These are phyloP conservation scores for Gymnopithys bicolor DNA, from an alignment of 2,797 vertebrate species.

Conservation along the genomic window DNA sequence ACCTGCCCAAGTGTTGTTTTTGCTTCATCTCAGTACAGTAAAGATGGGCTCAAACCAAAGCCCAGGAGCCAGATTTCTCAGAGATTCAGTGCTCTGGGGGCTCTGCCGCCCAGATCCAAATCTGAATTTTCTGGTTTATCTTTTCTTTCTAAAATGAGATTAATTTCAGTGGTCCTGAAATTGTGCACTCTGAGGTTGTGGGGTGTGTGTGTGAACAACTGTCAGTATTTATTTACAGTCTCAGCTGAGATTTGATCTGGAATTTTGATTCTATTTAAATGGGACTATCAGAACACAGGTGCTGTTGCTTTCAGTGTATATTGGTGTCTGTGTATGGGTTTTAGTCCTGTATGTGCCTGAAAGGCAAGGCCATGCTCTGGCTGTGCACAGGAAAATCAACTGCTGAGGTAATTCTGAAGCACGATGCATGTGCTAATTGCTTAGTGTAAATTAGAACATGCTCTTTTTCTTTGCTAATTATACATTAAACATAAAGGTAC, in stretches of 20 bases:
- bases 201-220: background rate
- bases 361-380: background rate
- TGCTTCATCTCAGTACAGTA: background rate
- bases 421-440: accelerated
- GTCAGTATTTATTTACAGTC: background rate
- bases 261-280: background rate
- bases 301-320: background rate
- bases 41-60: background rate
- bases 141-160: background rate
- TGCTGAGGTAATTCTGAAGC: background rate
- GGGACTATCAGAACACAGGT: background rate
- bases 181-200: accelerated
- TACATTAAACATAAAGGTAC: background rate
- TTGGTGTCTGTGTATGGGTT: background rate
- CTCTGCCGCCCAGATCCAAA: background rate
- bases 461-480: background rate
- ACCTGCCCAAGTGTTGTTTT: slow-evolving; percentile 51
- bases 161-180: background rate
- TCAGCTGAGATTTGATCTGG: background rate
- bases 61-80: background rate
- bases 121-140: background rate
- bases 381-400: background rate
- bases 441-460: background rate
- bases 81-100: background rate
- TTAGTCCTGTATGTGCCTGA: background rate